These are phyloP conservation scores for Tichodroma muraria DNA, from an alignment of 2,113 vertebrate species.

Conservation along the genomic window DNA sequence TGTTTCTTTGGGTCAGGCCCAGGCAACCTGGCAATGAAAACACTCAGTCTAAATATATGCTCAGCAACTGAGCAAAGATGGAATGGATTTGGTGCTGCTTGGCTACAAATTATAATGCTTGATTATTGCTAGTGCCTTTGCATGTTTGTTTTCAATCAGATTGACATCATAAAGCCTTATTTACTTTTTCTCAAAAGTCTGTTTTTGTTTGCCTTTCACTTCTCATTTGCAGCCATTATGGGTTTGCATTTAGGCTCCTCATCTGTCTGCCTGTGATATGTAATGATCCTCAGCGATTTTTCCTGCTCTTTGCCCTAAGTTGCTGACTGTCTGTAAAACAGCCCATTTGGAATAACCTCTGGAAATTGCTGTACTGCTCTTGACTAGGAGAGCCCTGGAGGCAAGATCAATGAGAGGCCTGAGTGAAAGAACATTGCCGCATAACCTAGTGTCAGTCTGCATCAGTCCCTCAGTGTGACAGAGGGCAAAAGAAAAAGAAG, in stretches of 20 bases:
- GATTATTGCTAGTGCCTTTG: constrained; percentile 12
- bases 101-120: background rate
- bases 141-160: constrained; percentile 41
- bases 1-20: background rate
- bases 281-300: background rate
- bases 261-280: background rate
- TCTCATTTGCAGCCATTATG: background rate
- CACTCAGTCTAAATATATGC: constrained; percentile 3
- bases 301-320: background rate
- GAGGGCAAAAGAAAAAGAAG: background rate
- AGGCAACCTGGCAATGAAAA: background rate
- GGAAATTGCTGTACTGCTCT: background rate
- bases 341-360: constrained; percentile 17
- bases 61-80: constrained; percentile 17
- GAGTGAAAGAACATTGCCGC: background rate
- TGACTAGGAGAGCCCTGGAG: background rate
- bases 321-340: background rate
- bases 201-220: constrained; percentile 45
- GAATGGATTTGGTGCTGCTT: constrained; percentile 22
- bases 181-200: constrained; percentile 34
- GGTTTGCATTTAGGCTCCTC: background rate
- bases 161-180: constrained; percentile 37
- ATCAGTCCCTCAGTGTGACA: background rate
- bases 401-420: background rate
- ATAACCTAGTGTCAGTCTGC: background rate